phyloP scores from a whole-genome alignment of 2,888 invertebrate species.

The Mylabris sibirica region DNA sequence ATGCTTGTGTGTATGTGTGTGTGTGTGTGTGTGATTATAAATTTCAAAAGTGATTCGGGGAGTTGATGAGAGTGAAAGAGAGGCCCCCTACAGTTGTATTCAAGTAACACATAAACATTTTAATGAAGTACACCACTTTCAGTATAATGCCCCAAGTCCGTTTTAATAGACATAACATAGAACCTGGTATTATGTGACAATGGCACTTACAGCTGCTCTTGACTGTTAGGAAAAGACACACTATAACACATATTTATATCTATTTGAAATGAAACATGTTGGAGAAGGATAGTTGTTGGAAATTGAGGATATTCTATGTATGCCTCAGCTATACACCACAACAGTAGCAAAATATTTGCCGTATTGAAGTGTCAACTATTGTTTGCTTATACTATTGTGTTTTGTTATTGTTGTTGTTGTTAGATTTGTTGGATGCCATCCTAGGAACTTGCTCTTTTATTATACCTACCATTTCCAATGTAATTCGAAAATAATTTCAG shows the following conservation, averaged over 20 bases:
- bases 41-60: conserved; percentile 42
- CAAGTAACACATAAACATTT: conserved; percentile 60
- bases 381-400: conserved; percentile 45
- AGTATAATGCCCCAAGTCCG: conserved; percentile 58
- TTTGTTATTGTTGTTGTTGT: conserved; percentile 53
- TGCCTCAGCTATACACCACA: conserved; percentile 46
- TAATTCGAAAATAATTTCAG: conserved; percentile 52
- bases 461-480: conserved; percentile 45
- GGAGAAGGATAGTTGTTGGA: conserved; percentile 45
- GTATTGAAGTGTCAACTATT: conserved; percentile 63
- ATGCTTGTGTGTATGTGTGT: conserved; percentile 27
- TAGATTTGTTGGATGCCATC: conserved; percentile 58
- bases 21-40: conserved; percentile 35
- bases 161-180: conserved; percentile 61
- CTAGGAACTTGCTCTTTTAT: conserved; percentile 32
- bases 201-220: conserved; percentile 58
- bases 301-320: conserved; percentile 45
- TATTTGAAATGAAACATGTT: conserved; percentile 29
- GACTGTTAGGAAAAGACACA: conserved; percentile 42
- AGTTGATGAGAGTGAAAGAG: conserved; percentile 17
- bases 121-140: conserved; percentile 61
- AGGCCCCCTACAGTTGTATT: conserved; percentile 54
- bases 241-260: conserved; percentile 8
- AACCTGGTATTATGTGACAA: conserved; percentile 55
- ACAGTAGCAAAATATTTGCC: conserved; percentile 61